Percentiles rank a stretch among this genome's conserved stretches.
Evolutionary conservation across 2,113 vertebrate species (phyloP).

Genomic region (Indicator maculatus): DNA sequence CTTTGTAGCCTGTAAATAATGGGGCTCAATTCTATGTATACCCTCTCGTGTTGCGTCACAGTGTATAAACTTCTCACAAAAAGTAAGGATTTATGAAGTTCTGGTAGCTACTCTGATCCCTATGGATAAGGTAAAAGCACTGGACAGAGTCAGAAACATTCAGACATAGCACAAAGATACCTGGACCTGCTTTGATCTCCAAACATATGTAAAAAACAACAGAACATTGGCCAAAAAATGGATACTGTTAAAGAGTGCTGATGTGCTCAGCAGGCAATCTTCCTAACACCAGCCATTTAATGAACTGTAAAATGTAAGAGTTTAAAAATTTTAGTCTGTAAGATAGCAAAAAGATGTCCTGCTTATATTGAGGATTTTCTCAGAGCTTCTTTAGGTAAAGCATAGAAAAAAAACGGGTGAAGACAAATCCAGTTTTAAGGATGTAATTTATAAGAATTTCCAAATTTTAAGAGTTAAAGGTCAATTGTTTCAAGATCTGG

Average conservation of each 20-base stretch:
- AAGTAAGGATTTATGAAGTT: neutral
- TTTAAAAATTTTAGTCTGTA: neutral
- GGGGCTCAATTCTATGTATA: neutral
- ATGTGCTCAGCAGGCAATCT: fast-evolving
- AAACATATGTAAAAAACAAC: neutral
- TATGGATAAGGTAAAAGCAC: neutral
- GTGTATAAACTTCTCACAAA: neutral
- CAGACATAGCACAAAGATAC: fast-evolving
- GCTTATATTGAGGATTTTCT: neutral
- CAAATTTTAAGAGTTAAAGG: neutral
- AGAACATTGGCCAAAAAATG: neutral
- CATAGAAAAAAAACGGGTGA: neutral
- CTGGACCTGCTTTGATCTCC: neutral
- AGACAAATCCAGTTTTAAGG: neutral
- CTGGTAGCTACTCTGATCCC: neutral
- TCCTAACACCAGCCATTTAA: neutral
- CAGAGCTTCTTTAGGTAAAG: neutral
- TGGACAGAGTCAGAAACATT: neutral
- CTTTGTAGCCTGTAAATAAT: neutral
- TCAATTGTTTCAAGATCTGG: neutral
- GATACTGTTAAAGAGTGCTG: neutral
- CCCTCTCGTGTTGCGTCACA: too few species aligned
- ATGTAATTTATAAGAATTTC: neutral
- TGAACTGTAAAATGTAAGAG: neutral
- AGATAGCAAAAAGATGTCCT: neutral